Evolutionary conservation across 2,113 vertebrate genomes (phyloP).

Genomic region (Diphyllodes magnificus): DNA sequence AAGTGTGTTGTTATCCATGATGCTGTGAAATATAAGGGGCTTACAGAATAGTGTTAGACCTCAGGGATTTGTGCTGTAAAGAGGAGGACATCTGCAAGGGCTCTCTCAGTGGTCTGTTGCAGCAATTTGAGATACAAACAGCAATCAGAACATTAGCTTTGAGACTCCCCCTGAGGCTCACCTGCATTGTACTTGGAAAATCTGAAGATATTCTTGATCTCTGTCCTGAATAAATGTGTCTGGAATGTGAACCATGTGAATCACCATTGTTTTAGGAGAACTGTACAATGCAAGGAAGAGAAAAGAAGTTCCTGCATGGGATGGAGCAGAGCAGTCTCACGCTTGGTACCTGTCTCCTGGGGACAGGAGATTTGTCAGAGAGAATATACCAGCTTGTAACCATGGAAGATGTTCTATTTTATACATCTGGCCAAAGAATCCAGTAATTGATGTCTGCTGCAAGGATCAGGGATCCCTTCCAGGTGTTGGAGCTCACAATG

Average conservation of each 20-base stretch:
- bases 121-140: background rate
- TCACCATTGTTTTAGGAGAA: background rate
- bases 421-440: background rate
- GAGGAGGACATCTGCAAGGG: background rate
- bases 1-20: background rate
- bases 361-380: background rate
- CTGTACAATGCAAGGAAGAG: background rate
- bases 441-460: background rate
- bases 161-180: background rate
- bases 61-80: background rate
- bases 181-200: background rate
- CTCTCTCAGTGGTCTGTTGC: background rate
- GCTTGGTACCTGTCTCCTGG: background rate
- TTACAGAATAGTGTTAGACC: background rate
- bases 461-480: background rate
- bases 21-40: background rate
- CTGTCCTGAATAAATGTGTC: background rate
- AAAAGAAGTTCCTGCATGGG: background rate
- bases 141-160: background rate
- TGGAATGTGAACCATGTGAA: background rate
- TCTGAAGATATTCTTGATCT: background rate
- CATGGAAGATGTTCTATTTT: background rate
- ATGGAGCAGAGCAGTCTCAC: background rate
- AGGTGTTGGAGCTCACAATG: background rate
- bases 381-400: background rate